Percentiles rank a stretch among this genome's conserved stretches.
Evolutionary conservation across 1,140 invertebrate genomes (phyloP).

Genomic region (Philopotamus ludificatus): DNA sequence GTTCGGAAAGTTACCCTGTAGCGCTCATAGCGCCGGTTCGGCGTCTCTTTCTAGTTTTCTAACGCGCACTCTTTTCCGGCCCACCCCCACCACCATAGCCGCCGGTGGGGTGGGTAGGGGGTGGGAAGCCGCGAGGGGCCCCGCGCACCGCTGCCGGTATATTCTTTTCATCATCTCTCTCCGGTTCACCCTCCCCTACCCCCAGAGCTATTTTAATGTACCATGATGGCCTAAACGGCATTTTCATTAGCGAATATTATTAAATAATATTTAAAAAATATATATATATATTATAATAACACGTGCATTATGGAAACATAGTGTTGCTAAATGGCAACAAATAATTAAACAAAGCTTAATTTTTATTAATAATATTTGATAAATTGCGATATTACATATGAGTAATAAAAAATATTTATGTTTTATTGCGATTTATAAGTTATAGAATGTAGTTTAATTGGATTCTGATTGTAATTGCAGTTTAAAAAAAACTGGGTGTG

Average conservation of each 20-base stretch:
- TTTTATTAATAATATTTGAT: too few relatives aligned
- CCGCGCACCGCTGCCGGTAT: slow-evolving; percentile 24
- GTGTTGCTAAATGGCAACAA: too few relatives aligned
- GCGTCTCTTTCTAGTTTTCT: slow-evolving; percentile 41
- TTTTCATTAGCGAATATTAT: slow-evolving; percentile 40
- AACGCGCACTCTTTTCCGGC: slow-evolving; percentile 40
- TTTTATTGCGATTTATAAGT: too few relatives aligned
- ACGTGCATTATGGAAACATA: not conserved
- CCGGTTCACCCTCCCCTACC: slow-evolving; percentile 14
- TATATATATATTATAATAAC: too few relatives aligned
- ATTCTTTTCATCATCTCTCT: slow-evolving; percentile 42
- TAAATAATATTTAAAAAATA: too few relatives aligned
- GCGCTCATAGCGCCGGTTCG: slow-evolving; percentile 21
- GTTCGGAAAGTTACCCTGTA: slow-evolving; percentile 38
- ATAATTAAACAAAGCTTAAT: too few relatives aligned
- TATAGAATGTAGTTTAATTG: too few relatives aligned
- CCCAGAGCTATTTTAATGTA: not conserved
- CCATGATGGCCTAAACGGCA: slow-evolving; percentile 33
- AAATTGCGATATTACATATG: too few relatives aligned
- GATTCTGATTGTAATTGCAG: too few relatives aligned
- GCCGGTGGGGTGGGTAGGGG: not conserved
- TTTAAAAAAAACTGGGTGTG: too few relatives aligned
- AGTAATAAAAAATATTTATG: too few relatives aligned
- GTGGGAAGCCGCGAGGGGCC: slow-evolving; percentile 13
- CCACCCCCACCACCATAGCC: slow-evolving; percentile 10